phyloP scores from a whole-genome alignment of 1,140 invertebrate species.

The Venturia canescens region DNA sequence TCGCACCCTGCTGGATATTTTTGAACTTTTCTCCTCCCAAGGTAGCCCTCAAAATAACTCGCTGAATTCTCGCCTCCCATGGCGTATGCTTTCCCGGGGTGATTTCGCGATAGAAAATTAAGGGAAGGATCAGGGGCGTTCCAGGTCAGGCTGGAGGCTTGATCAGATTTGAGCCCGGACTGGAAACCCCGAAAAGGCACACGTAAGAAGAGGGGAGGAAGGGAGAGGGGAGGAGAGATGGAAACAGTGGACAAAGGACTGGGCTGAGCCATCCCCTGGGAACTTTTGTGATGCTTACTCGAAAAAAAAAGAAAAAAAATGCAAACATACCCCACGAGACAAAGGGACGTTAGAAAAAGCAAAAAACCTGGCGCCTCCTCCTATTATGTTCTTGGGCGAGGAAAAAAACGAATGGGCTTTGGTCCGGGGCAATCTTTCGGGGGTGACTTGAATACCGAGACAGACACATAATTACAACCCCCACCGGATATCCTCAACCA shows the following conservation, averaged over 20 bases:
- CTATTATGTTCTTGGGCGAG: conserved; percentile 32
- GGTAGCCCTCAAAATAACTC: too few relatives aligned
- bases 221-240: conserved; percentile 14
- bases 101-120: too few relatives aligned
- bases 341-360: too few relatives aligned
- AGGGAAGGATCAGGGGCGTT: too few relatives aligned
- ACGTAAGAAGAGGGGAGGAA: conserved; percentile 48
- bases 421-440: conserved; percentile 11
- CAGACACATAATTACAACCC: conserved; percentile 67
- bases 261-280: neutral
- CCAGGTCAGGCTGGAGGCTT: too few relatives aligned
- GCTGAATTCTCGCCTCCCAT: too few relatives aligned
- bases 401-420: conserved; percentile 27
- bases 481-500: neutral
- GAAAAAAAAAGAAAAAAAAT: conserved; percentile 28
- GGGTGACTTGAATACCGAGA: neutral
- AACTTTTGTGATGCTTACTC: conserved; percentile 18
- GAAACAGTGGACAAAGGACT: conserved; percentile 1
- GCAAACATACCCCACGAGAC: neutral
- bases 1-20: too few relatives aligned
- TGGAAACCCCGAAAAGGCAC: too few relatives aligned
- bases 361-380: conserved; percentile 19
- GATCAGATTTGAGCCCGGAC: too few relatives aligned
- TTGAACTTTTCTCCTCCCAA: too few relatives aligned
- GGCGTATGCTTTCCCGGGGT: too few relatives aligned